Evolutionary conservation across 53 echinoderm and acorn worm species (phyloP), one percentile per base, ranked within the genome.

Genomic region (Pentamera pediparva): DNA sequence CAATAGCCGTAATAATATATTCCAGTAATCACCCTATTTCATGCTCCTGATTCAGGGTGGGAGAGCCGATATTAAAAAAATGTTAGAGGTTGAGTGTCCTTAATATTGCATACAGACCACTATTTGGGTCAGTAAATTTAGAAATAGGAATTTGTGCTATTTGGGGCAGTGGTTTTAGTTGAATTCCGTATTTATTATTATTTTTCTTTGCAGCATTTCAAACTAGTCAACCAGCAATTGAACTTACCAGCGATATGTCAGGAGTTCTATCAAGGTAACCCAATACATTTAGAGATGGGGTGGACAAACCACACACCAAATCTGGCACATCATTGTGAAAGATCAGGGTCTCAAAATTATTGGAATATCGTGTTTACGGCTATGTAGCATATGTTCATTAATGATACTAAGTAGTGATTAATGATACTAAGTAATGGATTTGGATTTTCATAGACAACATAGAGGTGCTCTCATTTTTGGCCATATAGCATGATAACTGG

Each of bases 261-360:
- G 55, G 96, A 95, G 50, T 95, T 85, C 39, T 88, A 91, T 48
- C 83, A 90, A 87, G 96, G 96, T 95, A 52, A 71, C 63, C 27
- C 1, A 32, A 8, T 41, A 41, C 43, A 41, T 41, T 41, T 41
- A 15, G 43, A 41, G 43, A 10, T 15, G 9, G 9, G 43, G 9
- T 41, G 9, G 43, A 8, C 8, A 41, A 10, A 8, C 43, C 43
- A 41, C 8, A 41, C 9, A 41, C 43, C n/a, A n/a, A n/a, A n/a
- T n/a, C n/a, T n/a, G n/a, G n/a, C n/a, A n/a, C n/a, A n/a, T n/a
- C n/a, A n/a, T n/a, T n/a, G n/a, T n/a, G n/a, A n/a, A n/a, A n/a
- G n/a, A n/a, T n/a, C n/a, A n/a, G n/a, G n/a, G n/a, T n/a, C n/a
- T n/a, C n/a, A n/a, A n/a, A n/a, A n/a, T n/a, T n/a, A n/a, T n/a